Conservation (phyloP, 2,797 vertebrate genomes). For the Clarias fuscus region DNA sequence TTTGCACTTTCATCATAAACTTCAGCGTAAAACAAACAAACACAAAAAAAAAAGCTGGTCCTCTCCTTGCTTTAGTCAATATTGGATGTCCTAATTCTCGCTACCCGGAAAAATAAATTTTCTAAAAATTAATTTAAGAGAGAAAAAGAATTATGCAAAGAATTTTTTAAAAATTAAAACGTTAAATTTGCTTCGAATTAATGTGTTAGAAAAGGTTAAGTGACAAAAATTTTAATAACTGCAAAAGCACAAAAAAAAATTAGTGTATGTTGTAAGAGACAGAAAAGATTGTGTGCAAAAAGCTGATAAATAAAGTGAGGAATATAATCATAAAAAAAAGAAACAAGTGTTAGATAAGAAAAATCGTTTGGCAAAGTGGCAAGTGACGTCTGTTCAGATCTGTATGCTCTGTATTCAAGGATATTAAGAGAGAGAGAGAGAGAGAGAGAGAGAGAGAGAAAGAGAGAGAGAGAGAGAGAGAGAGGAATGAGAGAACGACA, state of each 20-base stretch:
- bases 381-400: constrained; percentile 81
- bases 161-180: background rate
- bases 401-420: constrained; percentile 74
- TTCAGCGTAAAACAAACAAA: constrained; percentile 59
- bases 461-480: constrained; percentile 59
- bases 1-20: constrained; percentile 86
- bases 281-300: constrained; percentile 30
- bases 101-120: background rate
- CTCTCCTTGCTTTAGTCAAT: constrained; percentile 36
- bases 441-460: constrained; percentile 61
- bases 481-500: constrained; percentile 30
- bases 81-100: constrained; percentile 37
- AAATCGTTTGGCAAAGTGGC: constrained; percentile 71
- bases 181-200: constrained; percentile 13
- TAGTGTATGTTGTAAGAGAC: background rate
- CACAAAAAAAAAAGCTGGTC: constrained; percentile 53
- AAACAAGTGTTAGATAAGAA: constrained; percentile 56
- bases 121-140: background rate
- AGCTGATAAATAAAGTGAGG: constrained; percentile 18
- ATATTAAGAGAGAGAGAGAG: constrained; percentile 63
- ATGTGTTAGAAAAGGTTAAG: constrained; percentile 43
- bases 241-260: background rate
- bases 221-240: constrained; percentile 33
- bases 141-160: constrained; percentile 13
- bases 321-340: constrained; percentile 63